Evolutionary conservation across 2,888 invertebrate genomes (phyloP), one percentile per base, ranked within the genome.

Genomic region (Rotaria magnacalcarata): DNA sequence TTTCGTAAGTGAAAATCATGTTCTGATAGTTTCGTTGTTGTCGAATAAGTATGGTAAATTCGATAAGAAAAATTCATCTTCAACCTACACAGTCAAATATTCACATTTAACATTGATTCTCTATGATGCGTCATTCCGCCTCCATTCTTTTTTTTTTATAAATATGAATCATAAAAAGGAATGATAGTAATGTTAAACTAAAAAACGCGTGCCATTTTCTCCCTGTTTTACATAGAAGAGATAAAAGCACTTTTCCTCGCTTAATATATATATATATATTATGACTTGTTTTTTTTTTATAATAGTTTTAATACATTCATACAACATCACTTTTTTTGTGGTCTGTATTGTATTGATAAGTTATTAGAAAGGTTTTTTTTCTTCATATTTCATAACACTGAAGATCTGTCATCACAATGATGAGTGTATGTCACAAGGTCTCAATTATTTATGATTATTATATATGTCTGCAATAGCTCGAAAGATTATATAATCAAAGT

Each of bases 321-420:
- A 67, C 14, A 67, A 67, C 34, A 67, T 67, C 34, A 2, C 34
- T 27, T 67, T 41, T 34, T 34, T 50, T 50, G 34, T 34, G 34
- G 34, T 34, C 34, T 34, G 34, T 34, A 34, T 34, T 19, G 19
- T 67, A 67, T 34, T 14, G 34, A 67, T 67, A 67, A 67, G 67
- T 67, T 14, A 67, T 27, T 67, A 27, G 67, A 67, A 67, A 67
- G 34, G 2, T 67, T 34, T 67, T 67, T 67, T 67, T 67, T 67
- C 16, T 67, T 67, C 67, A 67, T 67, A 67, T 67, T 67, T 67
- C 34, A 67, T 67, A 41, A 34, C 34, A 16, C 67, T 67, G 34
- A 67, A 67, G 67, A 67, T 67, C 67, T 67, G 67, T 67, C 67
- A 67, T 67, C 67, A 34, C 67, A 67, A 67, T 34, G 67, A 67